Evolutionary conservation across 2,888 invertebrate genomes (phyloP).

Genomic region (Ommatoiulus sabulosus): DNA sequence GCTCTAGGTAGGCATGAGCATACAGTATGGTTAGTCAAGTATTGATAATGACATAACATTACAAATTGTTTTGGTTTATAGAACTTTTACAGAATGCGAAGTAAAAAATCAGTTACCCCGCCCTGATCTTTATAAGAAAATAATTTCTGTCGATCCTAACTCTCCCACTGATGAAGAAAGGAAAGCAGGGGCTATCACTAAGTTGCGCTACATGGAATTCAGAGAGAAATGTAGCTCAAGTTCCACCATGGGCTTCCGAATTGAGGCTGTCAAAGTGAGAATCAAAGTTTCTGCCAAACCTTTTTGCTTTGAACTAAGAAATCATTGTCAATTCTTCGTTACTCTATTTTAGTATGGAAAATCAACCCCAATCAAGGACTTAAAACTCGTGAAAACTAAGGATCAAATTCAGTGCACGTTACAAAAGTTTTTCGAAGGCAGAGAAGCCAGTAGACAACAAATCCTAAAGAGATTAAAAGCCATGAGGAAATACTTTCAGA

Average conservation of each 20-base stretch:
- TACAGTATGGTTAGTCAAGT: background rate
- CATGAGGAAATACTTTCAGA: conserved; percentile 50
- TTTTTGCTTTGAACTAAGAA: too few species aligned
- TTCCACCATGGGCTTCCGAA: conserved; percentile 91
- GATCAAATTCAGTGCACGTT: conserved; percentile 47
- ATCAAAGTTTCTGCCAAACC: background rate
- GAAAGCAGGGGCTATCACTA: conserved; percentile 85
- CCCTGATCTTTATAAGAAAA: conserved; percentile 92
- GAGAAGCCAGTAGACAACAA: conserved; percentile 49
- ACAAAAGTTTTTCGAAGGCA: conserved; percentile 32
- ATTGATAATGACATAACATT: background rate
- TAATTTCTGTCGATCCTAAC: conserved; percentile 88
- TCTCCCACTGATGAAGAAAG: conserved; percentile 90
- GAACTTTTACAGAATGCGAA: conserved; percentile 94
- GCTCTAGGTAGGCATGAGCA: conserved; percentile 75
- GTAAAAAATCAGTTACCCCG: conserved; percentile 88
- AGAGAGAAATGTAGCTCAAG: conserved; percentile 94
- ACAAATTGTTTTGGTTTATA: conserved; percentile 61
- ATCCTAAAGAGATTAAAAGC: conserved; percentile 35
- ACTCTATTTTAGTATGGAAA: conserved; percentile 77
- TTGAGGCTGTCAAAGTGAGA: conserved; percentile 89
- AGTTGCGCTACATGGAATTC: conserved; percentile 96
- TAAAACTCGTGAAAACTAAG: conserved; percentile 84
- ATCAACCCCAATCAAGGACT: conserved; percentile 83
- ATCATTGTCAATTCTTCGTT: too few species aligned